Conservation (phyloP, 2,888 invertebrate species). For the Linnaemya tessellans region DNA sequence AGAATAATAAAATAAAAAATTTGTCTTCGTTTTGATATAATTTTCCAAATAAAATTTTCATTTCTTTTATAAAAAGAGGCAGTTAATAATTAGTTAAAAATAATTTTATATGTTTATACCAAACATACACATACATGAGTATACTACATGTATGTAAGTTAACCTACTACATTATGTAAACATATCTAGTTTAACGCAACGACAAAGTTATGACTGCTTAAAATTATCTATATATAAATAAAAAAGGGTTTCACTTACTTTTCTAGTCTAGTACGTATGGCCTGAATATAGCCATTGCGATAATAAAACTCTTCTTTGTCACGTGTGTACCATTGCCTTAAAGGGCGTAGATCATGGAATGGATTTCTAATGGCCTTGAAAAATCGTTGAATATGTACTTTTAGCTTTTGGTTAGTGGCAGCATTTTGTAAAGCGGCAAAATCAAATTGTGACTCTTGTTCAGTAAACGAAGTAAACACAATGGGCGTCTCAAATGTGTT, state of each 20-base stretch:
- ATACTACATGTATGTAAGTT: too few species aligned
- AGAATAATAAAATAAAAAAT: too few species aligned
- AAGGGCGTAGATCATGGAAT: constrained; percentile 77
- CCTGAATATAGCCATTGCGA: constrained; percentile 79
- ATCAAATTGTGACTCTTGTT: constrained; percentile 76
- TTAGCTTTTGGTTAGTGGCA: constrained; percentile 32
- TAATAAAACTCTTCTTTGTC: constrained; percentile 77
- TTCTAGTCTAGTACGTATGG: constrained; percentile 71
- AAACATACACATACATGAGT: not conserved
- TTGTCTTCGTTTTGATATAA: too few species aligned
- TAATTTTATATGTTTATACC: too few species aligned
- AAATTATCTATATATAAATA: constrained; percentile 6
- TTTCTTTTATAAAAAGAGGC: too few species aligned
- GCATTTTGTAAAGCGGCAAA: constrained; percentile 73
- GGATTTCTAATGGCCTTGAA: constrained; percentile 76
- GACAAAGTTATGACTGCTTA: constrained; percentile 15
- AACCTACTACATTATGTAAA: too few species aligned
- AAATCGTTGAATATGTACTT: constrained; percentile 72
- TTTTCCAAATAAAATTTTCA: too few species aligned
- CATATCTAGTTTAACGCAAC: not conserved
- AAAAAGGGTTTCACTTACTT: constrained; percentile 45
- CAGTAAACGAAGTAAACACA: constrained; percentile 78
- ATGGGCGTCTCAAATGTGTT: constrained; percentile 76
- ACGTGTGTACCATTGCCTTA: constrained; percentile 75
- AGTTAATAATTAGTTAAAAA: too few species aligned